Evolutionary conservation across 2,797 vertebrate genomes (phyloP).

Genomic region (Epinephelus malabaricus): DNA sequence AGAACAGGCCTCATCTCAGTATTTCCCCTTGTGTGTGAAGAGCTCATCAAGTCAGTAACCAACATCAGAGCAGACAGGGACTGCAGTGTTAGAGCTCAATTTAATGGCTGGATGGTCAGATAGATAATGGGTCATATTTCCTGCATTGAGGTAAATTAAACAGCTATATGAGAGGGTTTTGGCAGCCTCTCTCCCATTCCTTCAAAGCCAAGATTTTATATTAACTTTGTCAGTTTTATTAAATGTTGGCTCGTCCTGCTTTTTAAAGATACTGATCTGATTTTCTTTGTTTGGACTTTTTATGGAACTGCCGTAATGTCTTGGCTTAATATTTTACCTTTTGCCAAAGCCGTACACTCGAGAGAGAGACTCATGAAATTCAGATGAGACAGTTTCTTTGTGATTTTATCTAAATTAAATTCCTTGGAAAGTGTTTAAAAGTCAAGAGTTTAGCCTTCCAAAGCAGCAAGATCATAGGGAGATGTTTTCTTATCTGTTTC

Average conservation of each 20-base stretch:
- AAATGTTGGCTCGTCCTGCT: conserved; percentile 9
- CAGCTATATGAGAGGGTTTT: conserved; percentile 34
- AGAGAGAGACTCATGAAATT: conserved; percentile 37
- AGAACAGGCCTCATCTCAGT: conserved; percentile 43
- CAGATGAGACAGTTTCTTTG: background rate
- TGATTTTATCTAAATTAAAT: conserved; percentile 44
- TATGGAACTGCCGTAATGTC: conserved; percentile 2
- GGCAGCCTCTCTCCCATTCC: conserved; percentile 19
- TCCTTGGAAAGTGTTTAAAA: conserved; percentile 4
- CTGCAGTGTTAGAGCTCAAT: conserved; percentile 56
- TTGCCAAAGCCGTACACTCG: background rate
- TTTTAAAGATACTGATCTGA: conserved; percentile 22
- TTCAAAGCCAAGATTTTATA: conserved; percentile 31
- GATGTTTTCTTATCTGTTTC: background rate
- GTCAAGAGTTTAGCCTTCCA: conserved; percentile 2
- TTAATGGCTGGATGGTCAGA: conserved; percentile 61
- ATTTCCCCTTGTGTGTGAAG: conserved; percentile 30
- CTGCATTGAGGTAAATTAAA: conserved; percentile 47
- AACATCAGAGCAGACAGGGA: conserved; percentile 45
- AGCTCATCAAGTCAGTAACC: conserved; percentile 57
- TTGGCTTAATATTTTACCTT: conserved; percentile 1
- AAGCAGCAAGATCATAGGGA: conserved; percentile 3
- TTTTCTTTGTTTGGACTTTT: conserved; percentile 19
- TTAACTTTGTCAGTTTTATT: conserved; percentile 41
- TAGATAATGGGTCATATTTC: conserved; percentile 59